Conservation (phyloP, 1,140 invertebrate genomes). For the Drosophila sucinea region DNA sequence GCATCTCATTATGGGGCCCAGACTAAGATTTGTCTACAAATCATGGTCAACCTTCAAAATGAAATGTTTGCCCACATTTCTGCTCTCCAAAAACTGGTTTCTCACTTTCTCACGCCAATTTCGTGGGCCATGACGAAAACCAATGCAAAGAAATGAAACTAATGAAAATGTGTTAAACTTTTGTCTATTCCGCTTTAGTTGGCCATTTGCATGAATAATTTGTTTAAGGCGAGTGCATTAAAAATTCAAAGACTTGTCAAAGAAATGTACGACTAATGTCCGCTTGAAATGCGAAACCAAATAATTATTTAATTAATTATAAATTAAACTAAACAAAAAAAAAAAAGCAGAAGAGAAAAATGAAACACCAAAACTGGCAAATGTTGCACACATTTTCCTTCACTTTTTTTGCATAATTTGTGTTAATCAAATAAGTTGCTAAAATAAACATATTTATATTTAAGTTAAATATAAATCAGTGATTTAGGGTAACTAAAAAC, state of each 20-base stretch:
- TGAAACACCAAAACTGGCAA: constrained; percentile 24
- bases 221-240: constrained; percentile 22
- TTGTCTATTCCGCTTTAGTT: constrained; percentile 11
- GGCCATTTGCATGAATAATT: constrained; percentile 27
- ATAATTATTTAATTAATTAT: constrained; percentile 51
- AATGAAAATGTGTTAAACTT: constrained; percentile 32
- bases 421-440: constrained; percentile 48
- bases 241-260: constrained; percentile 52
- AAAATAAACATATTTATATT: constrained; percentile 30
- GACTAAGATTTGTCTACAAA: constrained; percentile 40
- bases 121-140: constrained; percentile 54
- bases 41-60: constrained; percentile 38
- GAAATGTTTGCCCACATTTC: constrained; percentile 46
- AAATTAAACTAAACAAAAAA: constrained; percentile 10
- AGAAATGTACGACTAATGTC: constrained; percentile 56
- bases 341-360: background rate
- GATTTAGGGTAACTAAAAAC: background rate
- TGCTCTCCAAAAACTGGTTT: constrained; percentile 60
- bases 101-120: constrained; percentile 77
- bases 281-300: constrained; percentile 56
- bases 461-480: constrained; percentile 7
- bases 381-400: constrained; percentile 37
- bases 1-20: constrained; percentile 40
- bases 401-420: constrained; percentile 44
- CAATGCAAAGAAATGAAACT: constrained; percentile 37